A percentile compares a stretch with the other conserved stretches of the same genome.
Conservation (phyloP, 2,888 invertebrate genomes). For the Nomada flava region DNA sequence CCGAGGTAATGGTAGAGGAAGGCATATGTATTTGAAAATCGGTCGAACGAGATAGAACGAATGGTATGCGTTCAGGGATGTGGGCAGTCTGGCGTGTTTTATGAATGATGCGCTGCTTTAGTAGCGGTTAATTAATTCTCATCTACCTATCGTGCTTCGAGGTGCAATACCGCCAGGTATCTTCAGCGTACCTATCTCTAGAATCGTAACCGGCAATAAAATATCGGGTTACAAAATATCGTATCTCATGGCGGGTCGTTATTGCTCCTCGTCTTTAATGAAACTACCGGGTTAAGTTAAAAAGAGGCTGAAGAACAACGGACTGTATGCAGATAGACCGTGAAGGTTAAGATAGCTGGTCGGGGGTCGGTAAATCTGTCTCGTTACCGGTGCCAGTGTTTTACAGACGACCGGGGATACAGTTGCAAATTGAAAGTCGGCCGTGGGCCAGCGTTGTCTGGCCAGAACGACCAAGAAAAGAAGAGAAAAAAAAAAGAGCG, state of each 20-base stretch:
- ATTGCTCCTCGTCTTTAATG: background rate
- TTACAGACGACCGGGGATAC: constrained; percentile 44
- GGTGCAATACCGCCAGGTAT: background rate
- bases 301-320: background rate
- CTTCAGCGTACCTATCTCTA: background rate
- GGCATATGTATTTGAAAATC: constrained; percentile 24
- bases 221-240: constrained; percentile 2
- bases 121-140: constrained; percentile 4
- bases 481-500: background rate
- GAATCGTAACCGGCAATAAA: background rate
- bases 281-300: background rate
- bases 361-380: constrained; percentile 52
- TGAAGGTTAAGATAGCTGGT: background rate
- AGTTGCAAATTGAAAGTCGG: constrained; percentile 69
- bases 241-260: background rate
- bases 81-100: background rate
- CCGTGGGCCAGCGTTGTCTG: background rate
- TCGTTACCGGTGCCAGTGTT: constrained; percentile 57
- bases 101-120: constrained; percentile 4
- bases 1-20: constrained; percentile 8
- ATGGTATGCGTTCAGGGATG: background rate
- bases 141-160: background rate
- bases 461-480: background rate
- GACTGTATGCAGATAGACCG: background rate
- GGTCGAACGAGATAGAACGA: background rate